Evolutionary conservation across 2,113 vertebrate species (phyloP), one percentile per base, ranked within the genome.

Genomic region (Polyodon spathula): DNA sequence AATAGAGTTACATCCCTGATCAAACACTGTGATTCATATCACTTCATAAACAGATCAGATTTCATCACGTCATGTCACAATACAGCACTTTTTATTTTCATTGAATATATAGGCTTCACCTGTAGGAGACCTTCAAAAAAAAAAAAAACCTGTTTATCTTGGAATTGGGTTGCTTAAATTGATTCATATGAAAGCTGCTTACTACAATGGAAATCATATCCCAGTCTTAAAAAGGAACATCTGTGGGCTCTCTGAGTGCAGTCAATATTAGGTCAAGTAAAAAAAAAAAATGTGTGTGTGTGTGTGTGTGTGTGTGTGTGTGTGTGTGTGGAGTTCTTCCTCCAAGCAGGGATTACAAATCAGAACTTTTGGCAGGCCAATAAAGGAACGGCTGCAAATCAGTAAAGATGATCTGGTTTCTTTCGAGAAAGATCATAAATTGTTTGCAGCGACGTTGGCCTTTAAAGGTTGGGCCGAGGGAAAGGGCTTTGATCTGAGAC

Each of bases 381-480:
- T 76, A 88, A 85, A 86, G 76, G 68, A 83, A 82, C 70, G 67
- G 67, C 74, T 71, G 76, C 69, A 86, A 85, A 87, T 82, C 82
- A 81, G 75, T 65, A 79, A 79, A 75, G 79, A 83, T 90, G 84
- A 89, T 87, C 84, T 84, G 76, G 86, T 83, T 89, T 90, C 85
- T 86, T 87, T 81, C 80, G 85, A 85, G 84, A 88, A 75, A 87
- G 79, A 83, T 85, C 81, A 86, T 87, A 88, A 90, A 90, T 89
- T 86, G 85, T 88, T 87, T 86, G 81, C 85, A 88, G 86, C 82
- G 84, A 83, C 73, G 79, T 76, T 78, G 75, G 73, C 76, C 79
- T 78, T 86, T 82, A 84, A 76, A 77, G 71, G 77, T 65, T 78
- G 75, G 76, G 82, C 68, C 71, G 66, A 67, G 66, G 61, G 55